Evolutionary conservation across 2,888 invertebrate species (phyloP).

Genomic region (Mesorhabditis sp.): DNA sequence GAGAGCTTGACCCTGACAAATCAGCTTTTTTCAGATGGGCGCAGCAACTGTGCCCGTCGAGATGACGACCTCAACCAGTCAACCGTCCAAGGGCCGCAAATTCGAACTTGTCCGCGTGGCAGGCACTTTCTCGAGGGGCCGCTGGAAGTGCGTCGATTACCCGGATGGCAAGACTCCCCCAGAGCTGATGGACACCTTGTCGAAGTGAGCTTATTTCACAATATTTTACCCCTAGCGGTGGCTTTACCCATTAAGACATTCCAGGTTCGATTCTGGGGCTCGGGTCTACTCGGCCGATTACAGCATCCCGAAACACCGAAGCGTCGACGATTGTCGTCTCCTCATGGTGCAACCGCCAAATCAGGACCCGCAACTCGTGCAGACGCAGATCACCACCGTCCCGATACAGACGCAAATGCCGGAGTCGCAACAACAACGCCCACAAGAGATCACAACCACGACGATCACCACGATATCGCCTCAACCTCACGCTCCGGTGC

Average conservation of each 20-base stretch:
- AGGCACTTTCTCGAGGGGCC: conserved; percentile 3
- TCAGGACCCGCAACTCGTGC: neutral
- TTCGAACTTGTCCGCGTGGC: neutral
- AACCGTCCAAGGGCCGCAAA: neutral
- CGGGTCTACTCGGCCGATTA: neutral
- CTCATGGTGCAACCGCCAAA: neutral
- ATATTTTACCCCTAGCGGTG: too few relatives aligned
- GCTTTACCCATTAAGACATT: too few relatives aligned
- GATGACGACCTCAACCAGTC: neutral
- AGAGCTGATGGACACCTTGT: neutral
- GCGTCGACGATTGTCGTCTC: neutral
- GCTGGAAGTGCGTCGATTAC: neutral
- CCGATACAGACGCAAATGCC: neutral
- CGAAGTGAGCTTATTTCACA: neutral
- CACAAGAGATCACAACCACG: neutral
- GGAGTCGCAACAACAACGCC: neutral
- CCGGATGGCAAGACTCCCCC: neutral
- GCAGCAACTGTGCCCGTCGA: neutral
- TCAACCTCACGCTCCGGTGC: neutral
- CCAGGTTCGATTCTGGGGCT: neutral
- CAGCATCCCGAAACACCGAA: neutral
- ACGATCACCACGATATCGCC: neutral
- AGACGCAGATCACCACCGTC: neutral
- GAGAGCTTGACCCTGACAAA: too few relatives aligned
- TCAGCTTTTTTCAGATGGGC: neutral